These are phyloP conservation scores for Danio jaintianensis DNA, from an alignment of 2,797 vertebrate genomes.

Conservation along the genomic window DNA sequence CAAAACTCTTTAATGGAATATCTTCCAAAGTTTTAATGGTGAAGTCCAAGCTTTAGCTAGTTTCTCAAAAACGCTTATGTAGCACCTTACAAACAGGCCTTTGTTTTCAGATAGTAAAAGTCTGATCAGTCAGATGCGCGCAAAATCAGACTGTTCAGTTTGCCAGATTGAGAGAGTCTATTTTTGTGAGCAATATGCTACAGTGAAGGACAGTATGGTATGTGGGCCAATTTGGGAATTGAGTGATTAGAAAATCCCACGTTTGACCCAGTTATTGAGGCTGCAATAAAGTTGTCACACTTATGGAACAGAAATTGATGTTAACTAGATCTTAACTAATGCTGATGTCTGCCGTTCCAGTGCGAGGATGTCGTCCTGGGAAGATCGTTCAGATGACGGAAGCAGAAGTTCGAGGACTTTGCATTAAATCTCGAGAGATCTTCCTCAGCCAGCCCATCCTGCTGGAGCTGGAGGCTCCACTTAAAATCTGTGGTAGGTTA, in stretches of 20 bases:
- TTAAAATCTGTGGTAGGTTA: conserved; percentile 95
- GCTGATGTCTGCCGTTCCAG: conserved; percentile 72
- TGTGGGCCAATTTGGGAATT: not conserved
- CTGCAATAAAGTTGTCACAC: not conserved
- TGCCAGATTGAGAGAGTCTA: not conserved
- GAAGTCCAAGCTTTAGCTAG: not conserved
- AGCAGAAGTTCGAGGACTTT: conserved; percentile 95
- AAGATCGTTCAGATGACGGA: conserved; percentile 99
- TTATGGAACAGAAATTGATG: not conserved
- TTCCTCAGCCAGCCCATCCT: conserved; percentile 99
- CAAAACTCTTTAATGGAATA: conserved; percentile 1
- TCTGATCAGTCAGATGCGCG: not conserved
- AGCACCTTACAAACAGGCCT: not conserved
- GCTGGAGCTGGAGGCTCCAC: conserved; percentile 93
- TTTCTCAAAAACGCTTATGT: not conserved
- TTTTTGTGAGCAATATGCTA: conserved; percentile 14
- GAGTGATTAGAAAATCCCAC: not conserved
- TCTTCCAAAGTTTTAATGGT: not conserved
- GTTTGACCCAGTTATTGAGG: not conserved
- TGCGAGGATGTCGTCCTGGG: conserved; percentile 96
- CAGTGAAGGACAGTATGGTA: not conserved
- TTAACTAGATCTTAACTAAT: conserved; percentile 24
- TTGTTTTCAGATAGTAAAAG: not conserved
- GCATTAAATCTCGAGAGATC: conserved; percentile 98
- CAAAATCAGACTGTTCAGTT: not conserved